A percentile compares a stretch with the other conserved stretches of the same genome.
Conservation (phyloP, 1,140 invertebrate genomes). For the Diuraphis noxia region DNA sequence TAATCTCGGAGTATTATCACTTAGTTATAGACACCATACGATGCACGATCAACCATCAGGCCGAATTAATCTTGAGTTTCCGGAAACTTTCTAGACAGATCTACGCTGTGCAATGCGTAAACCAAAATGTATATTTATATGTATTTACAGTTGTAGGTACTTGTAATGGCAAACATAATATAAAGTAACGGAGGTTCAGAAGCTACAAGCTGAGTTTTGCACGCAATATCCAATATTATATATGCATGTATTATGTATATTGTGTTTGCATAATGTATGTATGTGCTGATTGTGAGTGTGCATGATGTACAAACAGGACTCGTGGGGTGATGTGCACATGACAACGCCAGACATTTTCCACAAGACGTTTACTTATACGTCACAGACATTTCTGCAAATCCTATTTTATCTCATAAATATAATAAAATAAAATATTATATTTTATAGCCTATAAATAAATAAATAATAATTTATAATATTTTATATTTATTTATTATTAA, state of each 20-base stretch:
- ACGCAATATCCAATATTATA: neutral
- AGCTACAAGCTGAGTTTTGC: neutral
- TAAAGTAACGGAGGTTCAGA: neutral
- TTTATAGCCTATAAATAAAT: no score
- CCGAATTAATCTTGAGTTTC: neutral
- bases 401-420: neutral
- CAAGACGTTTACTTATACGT: neutral
- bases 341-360: neutral
- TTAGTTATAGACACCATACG: neutral
- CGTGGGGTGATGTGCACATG: neutral
- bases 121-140: neutral
- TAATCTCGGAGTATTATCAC: neutral
- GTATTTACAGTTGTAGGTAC: neutral
- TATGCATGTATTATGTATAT: neutral
- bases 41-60: neutral
- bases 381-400: neutral
- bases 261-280: neutral
- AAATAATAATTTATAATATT: no score
- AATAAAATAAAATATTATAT: neutral
- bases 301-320: neutral
- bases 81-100: neutral
- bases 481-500: no score
- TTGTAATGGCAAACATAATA: neutral
- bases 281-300: no score
- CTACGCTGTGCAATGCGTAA: neutral